Base-by-base conservation (phyloP, 2,797 vertebrate genomes). In the Petrocephalus sullivani region DNA sequence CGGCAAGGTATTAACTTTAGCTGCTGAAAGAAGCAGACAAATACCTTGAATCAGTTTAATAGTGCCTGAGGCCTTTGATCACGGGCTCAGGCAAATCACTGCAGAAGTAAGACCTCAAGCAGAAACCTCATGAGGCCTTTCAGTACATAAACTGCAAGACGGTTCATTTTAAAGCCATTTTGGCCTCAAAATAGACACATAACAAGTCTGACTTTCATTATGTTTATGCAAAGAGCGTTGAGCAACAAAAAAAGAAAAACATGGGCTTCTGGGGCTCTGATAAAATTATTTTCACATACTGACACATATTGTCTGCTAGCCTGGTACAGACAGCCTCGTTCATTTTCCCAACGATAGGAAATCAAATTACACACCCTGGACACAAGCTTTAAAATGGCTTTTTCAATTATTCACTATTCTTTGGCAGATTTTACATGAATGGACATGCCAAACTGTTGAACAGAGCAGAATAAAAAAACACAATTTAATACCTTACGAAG, bases 141-240 rank as follows among this genome's bases (percentile, higher is more conserved):
- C 14, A 12, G 57, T 8, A 78, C 54, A 57, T 10, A 46, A 75
- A 75, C 10, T 71, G 51, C 37, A 58, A 49, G 57, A 67, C n/a
- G 16, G 56, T 37, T 85, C n/a, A 37, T 85, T 85, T 85, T 37
- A 85, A 56, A 85, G 81, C 8, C 23, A n/a, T 33, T 37, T 85
- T 28, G 61, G 60, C 53, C 67, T 33, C 85, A 88, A 86, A 49
- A 88, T 33, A 37, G 16, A 84, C 87, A 61, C 87, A 61, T 57
- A 78, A 53, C 21, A 46, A 57, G 85, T 81, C 85, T 89, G 88
- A 57, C 82, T 78, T 89, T 88, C 84, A 89, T 88, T 89, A 85
- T 56, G 41, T 87, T 81, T 78, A 78, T 46, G 12, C 67, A 88
- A 81, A 60, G 53, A 82, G 54, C 1, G 67, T 57, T 41, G 4